Conservation (phyloP, 2,113 vertebrate genomes). For the Daubentonia madagascariensis region DNA sequence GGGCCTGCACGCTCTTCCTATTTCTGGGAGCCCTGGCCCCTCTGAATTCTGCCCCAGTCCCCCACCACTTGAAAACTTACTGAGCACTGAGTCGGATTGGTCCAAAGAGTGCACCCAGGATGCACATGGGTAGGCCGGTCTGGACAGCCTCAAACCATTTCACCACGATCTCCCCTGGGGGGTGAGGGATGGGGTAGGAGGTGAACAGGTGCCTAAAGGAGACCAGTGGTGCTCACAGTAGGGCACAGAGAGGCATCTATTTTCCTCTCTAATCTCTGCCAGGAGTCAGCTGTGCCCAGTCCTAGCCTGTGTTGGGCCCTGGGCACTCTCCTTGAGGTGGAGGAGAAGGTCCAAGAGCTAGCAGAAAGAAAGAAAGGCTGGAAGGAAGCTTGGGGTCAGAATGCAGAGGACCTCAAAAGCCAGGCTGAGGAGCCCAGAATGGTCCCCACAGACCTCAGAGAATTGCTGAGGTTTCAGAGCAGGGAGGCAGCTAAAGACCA, state of each 20-base stretch:
- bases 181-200: background rate
- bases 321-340: background rate
- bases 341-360: background rate
- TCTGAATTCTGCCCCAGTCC: background rate
- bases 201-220: background rate
- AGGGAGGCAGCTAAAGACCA: background rate
- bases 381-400: background rate
- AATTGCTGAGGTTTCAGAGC: background rate
- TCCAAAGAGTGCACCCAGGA: constrained; percentile 92
- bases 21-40: background rate
- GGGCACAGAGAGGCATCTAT: accelerated
- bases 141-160: constrained; percentile 97
- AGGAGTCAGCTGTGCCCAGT: background rate
- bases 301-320: background rate
- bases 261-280: background rate
- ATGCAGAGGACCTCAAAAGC: background rate
- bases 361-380: background rate
- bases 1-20: background rate
- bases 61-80: constrained; percentile 71
- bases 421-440: background rate
- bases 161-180: constrained; percentile 93
- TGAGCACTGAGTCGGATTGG: constrained; percentile 88
- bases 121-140: constrained; percentile 96
- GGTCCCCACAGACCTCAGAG: background rate
- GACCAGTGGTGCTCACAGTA: accelerated